phyloP scores from a whole-genome alignment of 2,797 vertebrate genomes.

The Leptodactylus fallax region DNA sequence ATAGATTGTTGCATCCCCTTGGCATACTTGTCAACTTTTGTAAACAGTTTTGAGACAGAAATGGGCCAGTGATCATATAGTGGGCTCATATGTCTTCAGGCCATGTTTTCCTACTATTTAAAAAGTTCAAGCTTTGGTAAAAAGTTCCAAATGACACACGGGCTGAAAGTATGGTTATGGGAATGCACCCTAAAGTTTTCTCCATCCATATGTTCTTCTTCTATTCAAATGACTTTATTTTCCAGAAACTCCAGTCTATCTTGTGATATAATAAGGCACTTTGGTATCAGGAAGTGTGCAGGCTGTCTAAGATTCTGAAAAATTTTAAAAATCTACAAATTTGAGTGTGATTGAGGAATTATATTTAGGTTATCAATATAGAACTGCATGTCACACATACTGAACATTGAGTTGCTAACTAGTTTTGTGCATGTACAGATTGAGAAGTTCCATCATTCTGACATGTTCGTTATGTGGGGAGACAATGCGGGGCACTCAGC shows the following conservation, averaged over 20 bases:
- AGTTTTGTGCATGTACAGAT: background rate
- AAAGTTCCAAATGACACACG: background rate
- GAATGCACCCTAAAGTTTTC: too few relatives aligned
- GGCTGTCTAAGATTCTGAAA: background rate
- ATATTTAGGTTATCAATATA: background rate
- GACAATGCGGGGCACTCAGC: background rate
- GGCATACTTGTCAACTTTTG: too few relatives aligned
- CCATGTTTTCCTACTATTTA: background rate
- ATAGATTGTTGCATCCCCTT: too few relatives aligned
- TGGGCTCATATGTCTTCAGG: too few relatives aligned
- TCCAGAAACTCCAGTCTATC: background rate
- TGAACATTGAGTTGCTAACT: background rate
- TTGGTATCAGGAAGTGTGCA: background rate
- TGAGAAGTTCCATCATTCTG: background rate
- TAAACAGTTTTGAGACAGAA: too few relatives aligned
- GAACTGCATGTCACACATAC: background rate
- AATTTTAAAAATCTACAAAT: background rate
- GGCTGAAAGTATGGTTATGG: too few relatives aligned
- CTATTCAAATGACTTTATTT: background rate
- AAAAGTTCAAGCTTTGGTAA: too few relatives aligned
- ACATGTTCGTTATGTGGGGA: slow-evolving; percentile 1
- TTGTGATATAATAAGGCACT: background rate
- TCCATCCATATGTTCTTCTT: too few relatives aligned
- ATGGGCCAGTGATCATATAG: too few relatives aligned
- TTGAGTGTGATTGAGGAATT: background rate